A percentile compares a stretch with the other conserved stretches of the same genome.
phyloP scores from a whole-genome alignment of 2,113 vertebrate genomes.

The Colinus virginianus region DNA sequence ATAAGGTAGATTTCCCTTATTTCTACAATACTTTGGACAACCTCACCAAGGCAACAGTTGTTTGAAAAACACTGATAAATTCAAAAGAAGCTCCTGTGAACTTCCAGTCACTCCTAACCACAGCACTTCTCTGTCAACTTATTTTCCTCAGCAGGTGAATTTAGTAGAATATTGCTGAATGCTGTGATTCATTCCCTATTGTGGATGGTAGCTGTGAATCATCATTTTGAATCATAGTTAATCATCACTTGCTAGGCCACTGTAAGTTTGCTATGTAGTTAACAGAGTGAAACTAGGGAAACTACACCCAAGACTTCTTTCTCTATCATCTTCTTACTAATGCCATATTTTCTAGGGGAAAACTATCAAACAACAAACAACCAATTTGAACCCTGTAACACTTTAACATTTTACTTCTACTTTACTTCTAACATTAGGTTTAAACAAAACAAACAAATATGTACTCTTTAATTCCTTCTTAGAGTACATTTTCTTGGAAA shows the following conservation, averaged over 20 bases:
- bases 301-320: not conserved
- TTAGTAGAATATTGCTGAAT: not conserved
- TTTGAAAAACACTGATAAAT: not conserved
- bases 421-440: not conserved
- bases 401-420: not conserved
- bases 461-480: not conserved
- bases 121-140: not conserved
- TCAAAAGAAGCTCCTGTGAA: not conserved
- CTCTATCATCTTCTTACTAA: not conserved
- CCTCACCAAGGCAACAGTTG: not conserved
- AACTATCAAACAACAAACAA: too few species aligned
- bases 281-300: conserved; percentile 29
- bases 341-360: not conserved
- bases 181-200: not conserved
- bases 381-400: not conserved
- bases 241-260: conserved; percentile 49
- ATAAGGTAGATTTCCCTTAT: not conserved
- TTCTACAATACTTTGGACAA: not conserved
- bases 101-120: not conserved
- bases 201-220: not conserved
- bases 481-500: not conserved
- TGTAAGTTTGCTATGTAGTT: not conserved
- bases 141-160: not conserved
- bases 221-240: conserved; percentile 10
- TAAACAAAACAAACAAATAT: not conserved